Conservation (phyloP, 1,140 invertebrate genomes). For the Ylistrum balloti region DNA sequence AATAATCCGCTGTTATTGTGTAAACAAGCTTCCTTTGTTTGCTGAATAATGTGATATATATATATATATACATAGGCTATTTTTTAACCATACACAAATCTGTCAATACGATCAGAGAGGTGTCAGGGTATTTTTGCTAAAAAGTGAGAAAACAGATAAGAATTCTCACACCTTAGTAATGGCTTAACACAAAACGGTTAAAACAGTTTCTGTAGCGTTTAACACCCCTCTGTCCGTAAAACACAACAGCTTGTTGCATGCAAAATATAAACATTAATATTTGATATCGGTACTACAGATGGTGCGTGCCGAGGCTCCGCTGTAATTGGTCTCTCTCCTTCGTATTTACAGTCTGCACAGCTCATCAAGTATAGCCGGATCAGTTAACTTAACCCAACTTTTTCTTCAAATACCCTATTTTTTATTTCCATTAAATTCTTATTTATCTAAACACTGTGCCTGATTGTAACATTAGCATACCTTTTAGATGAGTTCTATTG, state of each 20-base stretch:
- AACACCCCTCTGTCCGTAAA: constrained; percentile 15
- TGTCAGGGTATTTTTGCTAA: constrained; percentile 2
- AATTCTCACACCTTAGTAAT: constrained; percentile 1
- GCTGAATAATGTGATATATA: background rate
- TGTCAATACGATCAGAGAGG: background rate
- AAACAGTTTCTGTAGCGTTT: background rate
- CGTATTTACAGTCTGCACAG: background rate
- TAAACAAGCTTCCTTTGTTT: background rate
- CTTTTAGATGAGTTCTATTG: background rate
- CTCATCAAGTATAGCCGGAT: background rate
- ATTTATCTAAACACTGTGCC: background rate
- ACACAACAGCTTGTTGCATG: constrained; percentile 16
- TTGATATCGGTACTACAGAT: background rate
- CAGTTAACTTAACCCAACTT: background rate
- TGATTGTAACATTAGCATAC: too few species aligned
- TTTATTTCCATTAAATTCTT: background rate
- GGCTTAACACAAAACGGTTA: constrained; percentile 4
- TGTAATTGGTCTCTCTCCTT: background rate
- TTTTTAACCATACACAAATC: constrained; percentile 7
- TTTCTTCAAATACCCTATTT: background rate
- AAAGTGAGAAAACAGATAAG: constrained; percentile 39
- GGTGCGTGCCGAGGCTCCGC: background rate
- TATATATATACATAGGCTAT: constrained; percentile 20
- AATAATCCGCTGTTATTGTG: background rate
- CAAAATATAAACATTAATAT: constrained; percentile 36